Percentiles rank a stretch among this genome's conserved stretches.
These are phyloP conservation scores for Nothobranchius kuhntae DNA, from an alignment of 2,113 vertebrate genomes.

Conservation along the genomic window DNA sequence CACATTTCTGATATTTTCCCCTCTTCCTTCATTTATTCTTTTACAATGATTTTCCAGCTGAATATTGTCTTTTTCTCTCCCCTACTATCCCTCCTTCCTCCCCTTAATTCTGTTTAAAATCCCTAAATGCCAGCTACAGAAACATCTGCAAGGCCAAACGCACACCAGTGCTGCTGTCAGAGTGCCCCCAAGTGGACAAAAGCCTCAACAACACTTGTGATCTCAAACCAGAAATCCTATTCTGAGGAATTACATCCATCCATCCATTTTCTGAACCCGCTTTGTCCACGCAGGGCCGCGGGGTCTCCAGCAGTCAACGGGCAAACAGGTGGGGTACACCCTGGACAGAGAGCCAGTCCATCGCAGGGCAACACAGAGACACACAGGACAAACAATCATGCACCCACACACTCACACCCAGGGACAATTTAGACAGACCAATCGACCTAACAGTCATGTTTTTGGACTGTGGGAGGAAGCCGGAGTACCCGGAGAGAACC, in stretches of 20 bases:
- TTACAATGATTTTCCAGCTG: conserved; percentile 2
- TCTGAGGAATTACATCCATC: not conserved
- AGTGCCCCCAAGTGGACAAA: conserved; percentile 72
- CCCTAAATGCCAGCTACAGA: not conserved
- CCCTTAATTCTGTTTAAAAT: conserved; percentile 1
- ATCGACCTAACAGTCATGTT: too few species aligned
- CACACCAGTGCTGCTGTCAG: conserved; percentile 56
- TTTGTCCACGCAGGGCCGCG: too few species aligned
- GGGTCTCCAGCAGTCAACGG: too few species aligned
- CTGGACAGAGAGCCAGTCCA: too few species aligned
- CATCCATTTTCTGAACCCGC: too few species aligned
- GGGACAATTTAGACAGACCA: too few species aligned
- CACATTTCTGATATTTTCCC: conserved; percentile 1
- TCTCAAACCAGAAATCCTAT: not conserved
- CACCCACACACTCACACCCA: too few species aligned
- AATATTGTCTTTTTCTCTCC: conserved; percentile 5
- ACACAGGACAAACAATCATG: too few species aligned
- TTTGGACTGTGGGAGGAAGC: too few species aligned
- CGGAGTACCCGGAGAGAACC: too few species aligned
- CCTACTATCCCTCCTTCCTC: conserved; percentile 10
- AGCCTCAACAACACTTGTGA: conserved; percentile 32
- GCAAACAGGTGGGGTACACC: too few species aligned
- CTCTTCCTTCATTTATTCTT: conserved; percentile 33
- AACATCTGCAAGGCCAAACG: conserved; percentile 25
- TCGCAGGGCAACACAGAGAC: too few species aligned